These are phyloP conservation scores for Hypotaenidia philippensis DNA, from an alignment of 2,797 vertebrate species.

Conservation along the genomic window DNA sequence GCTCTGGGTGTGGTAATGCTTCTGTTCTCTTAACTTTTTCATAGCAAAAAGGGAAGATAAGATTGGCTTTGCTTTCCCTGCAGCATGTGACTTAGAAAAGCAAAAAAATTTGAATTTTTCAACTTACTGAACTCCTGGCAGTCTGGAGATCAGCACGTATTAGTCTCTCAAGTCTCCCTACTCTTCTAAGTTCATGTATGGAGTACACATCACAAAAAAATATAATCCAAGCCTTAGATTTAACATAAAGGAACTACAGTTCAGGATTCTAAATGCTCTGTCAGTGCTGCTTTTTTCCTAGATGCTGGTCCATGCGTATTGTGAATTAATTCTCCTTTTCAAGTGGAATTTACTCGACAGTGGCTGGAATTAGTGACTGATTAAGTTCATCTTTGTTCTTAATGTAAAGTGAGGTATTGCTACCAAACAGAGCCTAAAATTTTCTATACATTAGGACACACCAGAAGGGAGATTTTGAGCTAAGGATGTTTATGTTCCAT, in stretches of 20 bases:
- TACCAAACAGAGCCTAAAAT: neutral
- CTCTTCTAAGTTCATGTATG: neutral
- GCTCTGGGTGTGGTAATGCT: neutral
- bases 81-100: neutral
- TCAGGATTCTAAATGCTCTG: neutral
- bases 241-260: neutral
- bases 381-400: neutral
- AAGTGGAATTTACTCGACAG: neutral
- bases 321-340: neutral
- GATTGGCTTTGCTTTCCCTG: neutral
- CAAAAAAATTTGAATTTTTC: neutral
- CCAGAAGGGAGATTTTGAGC: neutral
- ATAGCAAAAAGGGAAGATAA: neutral
- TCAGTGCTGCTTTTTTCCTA: neutral
- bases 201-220: neutral
- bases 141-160: neutral
- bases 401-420: neutral
- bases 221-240: neutral
- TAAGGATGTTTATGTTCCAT: neutral
- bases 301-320: rapidly evolving
- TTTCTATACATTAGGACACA: neutral
- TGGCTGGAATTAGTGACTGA: neutral
- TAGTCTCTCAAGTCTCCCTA: neutral
- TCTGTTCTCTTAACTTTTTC: neutral
- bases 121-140: neutral